Conservation (phyloP, 2,797 vertebrate species). For the Danio albolineatus region DNA sequence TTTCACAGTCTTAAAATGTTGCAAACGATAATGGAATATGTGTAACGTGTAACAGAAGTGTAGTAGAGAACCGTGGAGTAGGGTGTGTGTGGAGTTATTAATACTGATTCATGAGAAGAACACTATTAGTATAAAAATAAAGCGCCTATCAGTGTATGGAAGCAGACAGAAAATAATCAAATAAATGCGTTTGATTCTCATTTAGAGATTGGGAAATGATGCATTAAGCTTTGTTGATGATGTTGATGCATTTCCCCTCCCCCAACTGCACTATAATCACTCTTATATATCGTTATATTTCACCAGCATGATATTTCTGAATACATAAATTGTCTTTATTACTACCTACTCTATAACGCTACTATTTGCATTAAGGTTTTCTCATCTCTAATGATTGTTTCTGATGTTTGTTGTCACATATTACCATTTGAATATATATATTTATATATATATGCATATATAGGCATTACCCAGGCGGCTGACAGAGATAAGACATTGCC, state of each 20-base stretch:
- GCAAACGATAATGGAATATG: not conserved
- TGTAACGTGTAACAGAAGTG: not conserved
- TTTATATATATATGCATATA: slow-evolving; percentile 79
- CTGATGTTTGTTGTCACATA: slow-evolving; percentile 73
- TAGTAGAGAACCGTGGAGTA: no score
- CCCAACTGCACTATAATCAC: not conserved
- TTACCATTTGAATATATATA: slow-evolving; percentile 78
- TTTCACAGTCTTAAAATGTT: slow-evolving; percentile 9
- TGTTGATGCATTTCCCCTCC: not conserved
- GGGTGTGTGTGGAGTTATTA: not conserved
- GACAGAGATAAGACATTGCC: slow-evolving; percentile 92
- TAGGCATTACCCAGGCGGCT: slow-evolving; percentile 88
- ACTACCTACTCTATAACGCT: slow-evolving; percentile 54
- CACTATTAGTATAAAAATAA: not conserved
- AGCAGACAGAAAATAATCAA: not conserved
- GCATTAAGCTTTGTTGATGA: slow-evolving; percentile 7
- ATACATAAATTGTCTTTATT: slow-evolving; percentile 2
- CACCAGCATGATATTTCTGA: slow-evolving; percentile 10
- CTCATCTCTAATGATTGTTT: slow-evolving; percentile 73
- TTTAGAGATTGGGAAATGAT: not conserved
- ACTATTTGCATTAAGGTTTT: slow-evolving; percentile 89
- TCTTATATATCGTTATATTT: not conserved
- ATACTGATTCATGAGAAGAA: slow-evolving; percentile 29
- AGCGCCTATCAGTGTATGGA: not conserved
- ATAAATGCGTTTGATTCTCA: slow-evolving; percentile 4